Base-by-base conservation (phyloP, 2,888 invertebrate genomes). In the Mesorhabditis sp. region DNA sequence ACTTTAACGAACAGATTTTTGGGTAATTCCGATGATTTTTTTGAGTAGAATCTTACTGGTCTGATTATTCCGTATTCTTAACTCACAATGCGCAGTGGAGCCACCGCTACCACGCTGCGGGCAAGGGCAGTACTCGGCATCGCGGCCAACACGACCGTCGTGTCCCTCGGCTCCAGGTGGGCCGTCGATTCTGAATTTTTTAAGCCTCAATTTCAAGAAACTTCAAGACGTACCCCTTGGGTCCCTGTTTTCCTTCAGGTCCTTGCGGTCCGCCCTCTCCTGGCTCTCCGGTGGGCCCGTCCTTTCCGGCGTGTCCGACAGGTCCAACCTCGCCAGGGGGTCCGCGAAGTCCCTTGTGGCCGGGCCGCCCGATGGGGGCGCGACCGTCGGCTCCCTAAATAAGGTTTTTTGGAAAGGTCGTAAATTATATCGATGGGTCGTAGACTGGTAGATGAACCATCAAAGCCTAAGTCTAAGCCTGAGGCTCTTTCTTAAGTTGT, bases 211-310 rank as follows among this genome's bases (percentile, higher is more conserved):
- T 50, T 50, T 7, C 58, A 10, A 50, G 13, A 50, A 50, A 50
- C 58, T 10, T 10, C 7, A 7, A 13, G 58, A 50, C 69, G n/a
- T 68, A 66, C 45, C 76, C 76, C 4, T 72, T 71, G 4, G 75
- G 75, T 43, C 76, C 76, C 6, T 64, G 50, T 50, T 74, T 74
- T 13, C 78, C 78, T 50, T 70, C 67, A 15, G 69, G 65, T 68
- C 78, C 78, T 4, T 15, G 65, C 41, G 75, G 72, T 67, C 78
- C 78, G 61, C 73, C 73, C 28, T 75, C 75, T 62, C 78, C 78
- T n/a, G 76, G 75, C 42, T 76, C 74, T 67, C 77, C 78, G n/a
- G 78, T 76, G 45, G 72, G 66, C 62, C 78, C 78, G 58, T 76
- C 76, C 64, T 74, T 75, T 43, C 78, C 78, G 7, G 67, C 43